phyloP scores from a whole-genome alignment of 2,888 invertebrate genomes.

The Neuroscelio doddi region DNA sequence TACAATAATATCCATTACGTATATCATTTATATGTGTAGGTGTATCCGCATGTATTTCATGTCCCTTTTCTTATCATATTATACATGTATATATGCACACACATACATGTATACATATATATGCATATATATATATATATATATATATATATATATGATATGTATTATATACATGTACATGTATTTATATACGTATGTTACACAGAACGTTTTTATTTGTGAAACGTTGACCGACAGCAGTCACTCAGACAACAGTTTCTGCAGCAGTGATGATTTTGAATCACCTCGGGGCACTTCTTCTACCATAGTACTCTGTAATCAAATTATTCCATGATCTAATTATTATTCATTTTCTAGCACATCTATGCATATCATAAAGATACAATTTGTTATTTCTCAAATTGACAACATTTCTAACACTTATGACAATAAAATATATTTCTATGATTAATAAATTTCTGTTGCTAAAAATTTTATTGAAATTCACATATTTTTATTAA shows the following conservation, averaged over 20 bases:
- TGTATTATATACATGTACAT: slow-evolving; percentile 49
- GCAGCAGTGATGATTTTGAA: slow-evolving; percentile 86
- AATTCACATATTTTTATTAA: no score
- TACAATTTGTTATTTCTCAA: no score
- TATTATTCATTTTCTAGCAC: no score
- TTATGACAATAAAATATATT: no score
- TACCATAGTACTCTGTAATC: slow-evolving; percentile 79
- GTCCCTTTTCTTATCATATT: slow-evolving; percentile 21
- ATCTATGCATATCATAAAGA: no score
- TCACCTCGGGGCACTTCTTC: slow-evolving; percentile 84
- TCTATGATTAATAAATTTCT: no score
- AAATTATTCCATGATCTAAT: no score
- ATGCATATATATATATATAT: slow-evolving; percentile 40
- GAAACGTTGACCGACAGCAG: slow-evolving; percentile 68
- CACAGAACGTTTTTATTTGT: slow-evolving; percentile 47
- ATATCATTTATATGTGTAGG: slow-evolving; percentile 62
- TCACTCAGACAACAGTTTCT: slow-evolving; percentile 90
- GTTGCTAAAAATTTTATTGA: no score
- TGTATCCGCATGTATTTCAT: slow-evolving; percentile 36
- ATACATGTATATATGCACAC: slow-evolving; percentile 41
- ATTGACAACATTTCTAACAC: no score
- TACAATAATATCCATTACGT: slow-evolving; percentile 64
- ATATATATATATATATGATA: slow-evolving; percentile 52
- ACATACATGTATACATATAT: slow-evolving; percentile 44
- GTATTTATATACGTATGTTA: slow-evolving; percentile 50